A percentile compares a stretch with the other conserved stretches of the same genome.
These are phyloP conservation scores for Istiophorus platypterus DNA, from an alignment of 2,113 vertebrate species.

Conservation along the genomic window DNA sequence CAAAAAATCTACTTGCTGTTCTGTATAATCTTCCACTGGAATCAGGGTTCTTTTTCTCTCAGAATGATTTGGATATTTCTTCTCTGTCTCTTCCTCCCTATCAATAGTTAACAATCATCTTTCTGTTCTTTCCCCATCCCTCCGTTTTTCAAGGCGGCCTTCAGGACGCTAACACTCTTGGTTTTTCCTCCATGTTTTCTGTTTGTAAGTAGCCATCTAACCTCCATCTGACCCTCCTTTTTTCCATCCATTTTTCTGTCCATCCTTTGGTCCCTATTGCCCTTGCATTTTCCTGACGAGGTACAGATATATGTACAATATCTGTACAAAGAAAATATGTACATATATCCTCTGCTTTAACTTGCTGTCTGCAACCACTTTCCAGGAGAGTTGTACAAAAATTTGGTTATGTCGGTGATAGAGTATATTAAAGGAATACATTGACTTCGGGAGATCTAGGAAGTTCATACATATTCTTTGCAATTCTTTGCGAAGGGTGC, in stretches of 20 bases:
- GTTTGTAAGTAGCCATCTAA: slow-evolving; percentile 94
- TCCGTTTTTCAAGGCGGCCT: slow-evolving; percentile 90
- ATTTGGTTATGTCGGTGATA: not conserved
- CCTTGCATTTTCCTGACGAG: slow-evolving; percentile 1
- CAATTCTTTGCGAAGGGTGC: not conserved
- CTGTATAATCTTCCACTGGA: not conserved
- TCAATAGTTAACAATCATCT: slow-evolving; percentile 78
- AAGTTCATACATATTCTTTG: not conserved
- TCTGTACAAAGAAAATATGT: not conserved
- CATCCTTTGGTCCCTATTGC: not conserved
- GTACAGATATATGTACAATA: slow-evolving; percentile 43
- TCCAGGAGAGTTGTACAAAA: not conserved
- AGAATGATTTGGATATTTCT: slow-evolving; percentile 30
- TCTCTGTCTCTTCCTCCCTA: slow-evolving; percentile 50
- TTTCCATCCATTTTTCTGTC: slow-evolving; percentile 37
- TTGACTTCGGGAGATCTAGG: not conserved
- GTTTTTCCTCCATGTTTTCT: slow-evolving; percentile 96
- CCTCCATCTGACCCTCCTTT: slow-evolving; percentile 59
- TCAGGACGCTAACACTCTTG: slow-evolving; percentile 93
- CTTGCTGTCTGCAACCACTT: slow-evolving; percentile 19
- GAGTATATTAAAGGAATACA: slow-evolving; percentile 14
- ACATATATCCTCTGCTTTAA: slow-evolving; percentile 58
- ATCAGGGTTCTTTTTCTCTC: not conserved
- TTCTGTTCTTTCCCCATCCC: slow-evolving; percentile 85
- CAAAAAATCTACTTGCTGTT: not conserved